These are phyloP conservation scores for Pseudomugil gertrudae DNA, from an alignment of 2,797 vertebrate genomes.

Conservation along the genomic window DNA sequence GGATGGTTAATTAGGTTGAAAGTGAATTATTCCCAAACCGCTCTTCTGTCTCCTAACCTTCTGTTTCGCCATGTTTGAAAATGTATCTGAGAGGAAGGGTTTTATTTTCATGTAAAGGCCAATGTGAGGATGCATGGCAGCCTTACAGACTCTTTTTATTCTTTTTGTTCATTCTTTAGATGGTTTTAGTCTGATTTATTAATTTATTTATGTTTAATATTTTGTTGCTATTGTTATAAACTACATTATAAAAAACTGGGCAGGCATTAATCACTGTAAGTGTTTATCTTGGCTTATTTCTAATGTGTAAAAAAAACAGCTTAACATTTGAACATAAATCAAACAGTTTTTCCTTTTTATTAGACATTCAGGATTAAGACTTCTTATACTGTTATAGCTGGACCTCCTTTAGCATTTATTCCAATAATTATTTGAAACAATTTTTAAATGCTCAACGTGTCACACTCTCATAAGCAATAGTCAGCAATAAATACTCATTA, in stretches of 20 bases:
- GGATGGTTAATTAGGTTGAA: constrained; percentile 82
- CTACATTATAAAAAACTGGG: background rate
- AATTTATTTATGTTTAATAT: background rate
- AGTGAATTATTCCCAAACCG: constrained; percentile 82
- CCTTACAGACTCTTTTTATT: constrained; percentile 10
- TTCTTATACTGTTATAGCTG: too few species aligned
- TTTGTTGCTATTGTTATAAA: background rate
- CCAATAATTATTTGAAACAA: too few species aligned
- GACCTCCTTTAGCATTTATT: too few species aligned
- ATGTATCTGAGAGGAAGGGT: constrained; percentile 64
- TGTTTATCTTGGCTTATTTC: background rate
- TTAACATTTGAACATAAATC: too few species aligned
- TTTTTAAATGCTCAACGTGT: too few species aligned
- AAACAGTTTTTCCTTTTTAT: background rate
- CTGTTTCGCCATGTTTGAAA: constrained; percentile 80
- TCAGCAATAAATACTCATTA: too few species aligned
- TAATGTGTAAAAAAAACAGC: background rate
- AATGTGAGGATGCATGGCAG: constrained; percentile 36
- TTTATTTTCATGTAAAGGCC: constrained; percentile 55
- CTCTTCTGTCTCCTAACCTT: constrained; percentile 84
- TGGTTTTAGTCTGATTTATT: background rate
- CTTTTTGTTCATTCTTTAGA: background rate
- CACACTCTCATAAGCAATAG: too few species aligned
- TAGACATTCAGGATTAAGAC: background rate
- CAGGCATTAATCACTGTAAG: background rate